Percentiles rank a stretch among this genome's conserved stretches.
Conservation (phyloP, 2,888 invertebrate genomes). For the Napeogenes inachia region DNA sequence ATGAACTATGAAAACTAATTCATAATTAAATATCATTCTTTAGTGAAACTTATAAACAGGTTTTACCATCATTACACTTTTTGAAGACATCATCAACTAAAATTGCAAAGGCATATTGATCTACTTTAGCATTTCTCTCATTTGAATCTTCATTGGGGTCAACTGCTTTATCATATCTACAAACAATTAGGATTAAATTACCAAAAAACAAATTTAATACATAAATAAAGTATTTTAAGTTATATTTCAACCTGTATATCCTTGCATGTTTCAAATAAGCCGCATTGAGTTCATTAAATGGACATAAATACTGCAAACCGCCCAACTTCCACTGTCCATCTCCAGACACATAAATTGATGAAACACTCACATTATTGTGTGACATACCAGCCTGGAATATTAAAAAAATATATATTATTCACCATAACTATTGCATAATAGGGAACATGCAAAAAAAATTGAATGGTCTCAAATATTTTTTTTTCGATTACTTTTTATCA, state of each 20-base stretch:
- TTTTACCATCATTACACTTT: constrained; percentile 75
- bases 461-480: no score
- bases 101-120: constrained; percentile 86
- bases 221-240: neutral
- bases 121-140: constrained; percentile 79
- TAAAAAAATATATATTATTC: neutral
- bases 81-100: constrained; percentile 85
- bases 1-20: constrained; percentile 10
- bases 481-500: no score
- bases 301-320: constrained; percentile 88
- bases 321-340: constrained; percentile 94
- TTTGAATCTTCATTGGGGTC: constrained; percentile 82
- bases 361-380: constrained; percentile 89
- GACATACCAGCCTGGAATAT: constrained; percentile 80
- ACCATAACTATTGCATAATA: neutral
- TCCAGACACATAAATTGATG: constrained; percentile 87
- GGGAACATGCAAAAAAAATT: no score
- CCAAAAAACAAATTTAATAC: neutral
- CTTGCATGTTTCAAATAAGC: constrained; percentile 82
- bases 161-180: constrained; percentile 83
- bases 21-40: constrained; percentile 5
- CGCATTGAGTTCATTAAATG: constrained; percentile 80
- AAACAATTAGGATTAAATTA: constrained; percentile 30
- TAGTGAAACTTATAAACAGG: constrained; percentile 4
- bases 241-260: constrained; percentile 64